Conservation (phyloP, 1,140 invertebrate genomes). For the Drosophila jambulina region DNA sequence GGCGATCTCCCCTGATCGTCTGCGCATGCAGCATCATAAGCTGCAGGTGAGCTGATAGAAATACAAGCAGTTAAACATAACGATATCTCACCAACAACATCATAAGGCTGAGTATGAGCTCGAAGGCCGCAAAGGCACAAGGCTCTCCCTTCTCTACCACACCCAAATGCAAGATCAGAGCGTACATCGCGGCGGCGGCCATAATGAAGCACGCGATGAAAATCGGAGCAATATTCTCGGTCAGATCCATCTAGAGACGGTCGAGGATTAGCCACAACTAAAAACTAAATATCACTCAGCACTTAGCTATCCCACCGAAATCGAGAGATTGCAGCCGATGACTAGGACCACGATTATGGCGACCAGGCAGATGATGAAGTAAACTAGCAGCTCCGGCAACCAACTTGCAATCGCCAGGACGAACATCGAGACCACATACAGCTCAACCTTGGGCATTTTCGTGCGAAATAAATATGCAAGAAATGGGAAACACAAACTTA, state of each 20-base stretch:
- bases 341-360: background rate
- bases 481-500: slow-evolving; percentile 22
- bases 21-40: slow-evolving; percentile 66
- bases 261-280: background rate
- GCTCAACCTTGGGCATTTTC: slow-evolving; percentile 42
- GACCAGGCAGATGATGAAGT: slow-evolving; percentile 9
- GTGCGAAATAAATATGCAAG: background rate
- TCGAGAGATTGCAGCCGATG: slow-evolving; percentile 27
- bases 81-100: slow-evolving; percentile 41
- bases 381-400: slow-evolving; percentile 17
- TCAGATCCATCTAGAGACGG: slow-evolving; percentile 58
- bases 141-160: rapidly evolving
- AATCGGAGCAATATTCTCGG: slow-evolving; percentile 41
- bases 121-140: slow-evolving; percentile 18
- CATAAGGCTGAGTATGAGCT: slow-evolving; percentile 16
- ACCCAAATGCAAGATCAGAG: slow-evolving; percentile 21
- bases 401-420: slow-evolving; percentile 10
- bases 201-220: slow-evolving; percentile 59
- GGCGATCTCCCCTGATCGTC: slow-evolving; percentile 58
- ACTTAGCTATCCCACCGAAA: slow-evolving; percentile 15
- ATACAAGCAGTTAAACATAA: background rate
- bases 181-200: slow-evolving; percentile 33
- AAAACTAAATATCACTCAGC: too few relatives aligned
- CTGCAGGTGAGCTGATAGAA: slow-evolving; percentile 12
- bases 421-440: slow-evolving; percentile 37